Conservation (phyloP, 2,888 invertebrate species). For the Netelia inedita region DNA sequence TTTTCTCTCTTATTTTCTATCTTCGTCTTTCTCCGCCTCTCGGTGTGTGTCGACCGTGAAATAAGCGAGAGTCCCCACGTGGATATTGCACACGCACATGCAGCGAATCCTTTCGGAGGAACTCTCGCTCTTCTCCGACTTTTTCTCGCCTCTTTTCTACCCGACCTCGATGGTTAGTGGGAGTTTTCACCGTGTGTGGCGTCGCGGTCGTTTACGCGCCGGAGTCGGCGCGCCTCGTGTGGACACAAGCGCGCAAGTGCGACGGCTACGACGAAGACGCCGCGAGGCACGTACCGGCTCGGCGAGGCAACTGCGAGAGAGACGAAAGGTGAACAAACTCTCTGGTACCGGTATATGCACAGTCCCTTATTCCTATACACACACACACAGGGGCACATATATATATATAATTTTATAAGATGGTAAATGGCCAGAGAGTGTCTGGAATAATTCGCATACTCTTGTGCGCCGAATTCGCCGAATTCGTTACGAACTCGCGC, state of each 20-base stretch:
- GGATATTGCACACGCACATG: conserved; percentile 44
- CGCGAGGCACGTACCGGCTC: conserved; percentile 55
- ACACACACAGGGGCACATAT: neutral
- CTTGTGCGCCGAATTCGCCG: conserved; percentile 49
- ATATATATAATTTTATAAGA: neutral
- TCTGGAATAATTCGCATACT: conserved; percentile 51
- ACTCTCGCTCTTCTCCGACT: conserved; percentile 40
- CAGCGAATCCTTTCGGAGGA: conserved; percentile 59
- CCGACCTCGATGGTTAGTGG: conserved; percentile 24
- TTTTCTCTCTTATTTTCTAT: conserved; percentile 1
- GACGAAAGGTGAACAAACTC: conserved; percentile 78
- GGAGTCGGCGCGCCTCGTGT: conserved; percentile 45
- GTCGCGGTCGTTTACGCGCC: conserved; percentile 18
- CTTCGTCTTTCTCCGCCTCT: neutral
- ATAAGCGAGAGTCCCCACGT: conserved; percentile 36
- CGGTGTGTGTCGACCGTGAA: conserved; percentile 4
- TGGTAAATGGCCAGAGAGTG: conserved; percentile 48
- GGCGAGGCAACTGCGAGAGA: conserved; percentile 47
- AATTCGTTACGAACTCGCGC: conserved; percentile 10
- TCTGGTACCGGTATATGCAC: conserved; percentile 52
- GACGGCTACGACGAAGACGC: conserved; percentile 50
- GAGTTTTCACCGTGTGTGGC: conserved; percentile 50
- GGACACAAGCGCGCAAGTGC: conserved; percentile 52
- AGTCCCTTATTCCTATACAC: conserved; percentile 3
- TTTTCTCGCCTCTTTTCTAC: conserved; percentile 30